phyloP scores from a whole-genome alignment of 2,113 vertebrate species.

The Cyphomyrus plagiostoma region DNA sequence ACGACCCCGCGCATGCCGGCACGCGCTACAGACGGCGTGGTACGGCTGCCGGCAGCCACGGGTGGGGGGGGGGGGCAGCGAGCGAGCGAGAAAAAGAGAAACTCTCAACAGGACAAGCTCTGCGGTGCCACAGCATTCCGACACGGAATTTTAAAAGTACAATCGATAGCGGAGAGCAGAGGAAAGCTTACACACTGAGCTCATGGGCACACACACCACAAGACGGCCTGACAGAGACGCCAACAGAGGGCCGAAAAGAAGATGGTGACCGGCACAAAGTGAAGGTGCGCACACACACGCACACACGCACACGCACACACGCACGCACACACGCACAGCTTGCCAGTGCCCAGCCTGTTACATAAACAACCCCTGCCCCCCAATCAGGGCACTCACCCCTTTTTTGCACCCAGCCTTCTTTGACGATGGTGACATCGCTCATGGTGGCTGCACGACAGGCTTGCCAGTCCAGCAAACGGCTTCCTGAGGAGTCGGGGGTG shows the following conservation, averaged over 20 bases:
- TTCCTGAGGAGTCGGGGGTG: slow-evolving; percentile 62
- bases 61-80: not conserved
- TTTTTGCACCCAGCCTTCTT: slow-evolving; percentile 99
- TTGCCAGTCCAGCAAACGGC: slow-evolving; percentile 70
- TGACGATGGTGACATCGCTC: slow-evolving; percentile 99
- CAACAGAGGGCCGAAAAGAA: not conserved
- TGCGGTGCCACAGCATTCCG: not conserved
- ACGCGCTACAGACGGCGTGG: not conserved
- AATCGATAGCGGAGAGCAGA: not conserved
- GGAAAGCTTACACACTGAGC: not conserved
- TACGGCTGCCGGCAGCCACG: not conserved
- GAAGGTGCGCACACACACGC: slow-evolving; percentile 25
- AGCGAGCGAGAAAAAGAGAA: not conserved
- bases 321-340: slow-evolving; percentile 18
- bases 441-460: slow-evolving; percentile 89
- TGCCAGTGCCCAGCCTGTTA: not conserved
- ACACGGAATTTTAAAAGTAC: not conserved
- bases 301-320: slow-evolving; percentile 23
- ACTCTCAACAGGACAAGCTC: not conserved
- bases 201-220: not conserved
- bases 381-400: slow-evolving; percentile 76
- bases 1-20: not conserved
- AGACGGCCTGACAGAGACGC: not conserved
- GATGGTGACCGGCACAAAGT: not conserved
- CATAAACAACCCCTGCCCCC: slow-evolving; percentile 21